phyloP scores from a whole-genome alignment of 2,113 vertebrate genomes.

The Marmota flaviventris region DNA sequence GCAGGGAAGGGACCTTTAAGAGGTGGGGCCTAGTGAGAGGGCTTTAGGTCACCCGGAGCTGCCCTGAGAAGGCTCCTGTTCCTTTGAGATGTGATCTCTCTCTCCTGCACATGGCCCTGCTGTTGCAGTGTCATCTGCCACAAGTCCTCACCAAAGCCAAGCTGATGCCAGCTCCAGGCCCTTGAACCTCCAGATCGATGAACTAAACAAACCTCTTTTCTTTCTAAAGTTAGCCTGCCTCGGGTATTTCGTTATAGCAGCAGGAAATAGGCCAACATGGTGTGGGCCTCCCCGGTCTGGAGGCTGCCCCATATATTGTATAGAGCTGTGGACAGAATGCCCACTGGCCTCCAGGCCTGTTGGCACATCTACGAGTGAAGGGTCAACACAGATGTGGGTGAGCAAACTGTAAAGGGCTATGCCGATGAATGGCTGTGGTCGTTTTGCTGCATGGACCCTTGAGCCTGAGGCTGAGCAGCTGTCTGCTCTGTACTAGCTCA shows the following conservation, averaged over 20 bases:
- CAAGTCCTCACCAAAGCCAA: neutral
- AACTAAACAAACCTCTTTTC: neutral
- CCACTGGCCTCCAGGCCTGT: neutral
- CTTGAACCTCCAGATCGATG: neutral
- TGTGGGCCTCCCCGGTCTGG: neutral
- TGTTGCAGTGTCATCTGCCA: neutral
- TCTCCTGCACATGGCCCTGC: neutral
- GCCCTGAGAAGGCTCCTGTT: neutral
- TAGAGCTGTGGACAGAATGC: accelerated
- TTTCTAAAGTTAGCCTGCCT: neutral
- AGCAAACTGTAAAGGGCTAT: neutral
- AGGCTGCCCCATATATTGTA: accelerated
- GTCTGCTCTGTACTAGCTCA: too few relatives aligned
- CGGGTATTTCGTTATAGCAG: neutral
- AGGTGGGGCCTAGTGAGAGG: neutral
- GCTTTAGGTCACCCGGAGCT: neutral
- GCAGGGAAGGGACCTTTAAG: neutral
- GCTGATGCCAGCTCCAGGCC: too few relatives aligned
- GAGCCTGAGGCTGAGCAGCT: accelerated
- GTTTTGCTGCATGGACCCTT: accelerated
- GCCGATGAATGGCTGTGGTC: too few relatives aligned
- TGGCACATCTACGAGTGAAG: neutral
- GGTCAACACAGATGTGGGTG: neutral
- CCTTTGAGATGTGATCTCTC: neutral
- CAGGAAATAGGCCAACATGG: neutral